Percentiles rank a stretch among this genome's conserved stretches.
phyloP scores from a whole-genome alignment of 2,888 invertebrate genomes.

The Mythimna ferrago region DNA sequence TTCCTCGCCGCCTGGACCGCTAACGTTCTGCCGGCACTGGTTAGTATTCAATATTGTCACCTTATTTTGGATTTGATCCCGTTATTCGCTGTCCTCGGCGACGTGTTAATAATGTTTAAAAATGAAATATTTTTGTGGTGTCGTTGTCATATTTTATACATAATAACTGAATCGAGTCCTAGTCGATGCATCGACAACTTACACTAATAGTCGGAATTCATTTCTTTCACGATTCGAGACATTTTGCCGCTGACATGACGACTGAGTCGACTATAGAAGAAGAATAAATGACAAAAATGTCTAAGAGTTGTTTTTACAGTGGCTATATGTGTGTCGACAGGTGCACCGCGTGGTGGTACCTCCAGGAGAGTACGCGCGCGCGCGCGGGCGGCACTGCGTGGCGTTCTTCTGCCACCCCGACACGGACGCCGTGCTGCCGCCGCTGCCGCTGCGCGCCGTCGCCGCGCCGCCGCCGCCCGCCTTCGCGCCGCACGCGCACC shows the following conservation, averaged over 20 bases:
- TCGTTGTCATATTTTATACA: no score
- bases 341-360: constrained; percentile 94
- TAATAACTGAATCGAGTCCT: no score
- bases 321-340: constrained; percentile 74
- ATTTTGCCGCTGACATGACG: background rate
- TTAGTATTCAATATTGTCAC: constrained; percentile 74
- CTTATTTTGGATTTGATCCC: background rate
- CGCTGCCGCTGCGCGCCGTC: constrained; percentile 84
- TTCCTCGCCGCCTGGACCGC: constrained; percentile 94
- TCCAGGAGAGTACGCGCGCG: constrained; percentile 91
- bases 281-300: background rate
- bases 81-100: background rate
- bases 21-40: constrained; percentile 93
- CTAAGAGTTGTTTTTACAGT: background rate
- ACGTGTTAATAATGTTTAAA: no score
- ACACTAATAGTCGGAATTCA: no score
- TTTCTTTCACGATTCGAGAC: no score
- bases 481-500: constrained; percentile 84
- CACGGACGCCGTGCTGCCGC: constrained; percentile 87
- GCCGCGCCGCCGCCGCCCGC: constrained; percentile 83
- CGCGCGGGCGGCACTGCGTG: constrained; percentile 93
- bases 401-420: constrained; percentile 95
- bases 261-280: background rate
- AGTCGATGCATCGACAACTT: no score
- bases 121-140: no score